Evolutionary conservation across 2,797 vertebrate genomes (phyloP).

Genomic region (Megalops cyprinoides): DNA sequence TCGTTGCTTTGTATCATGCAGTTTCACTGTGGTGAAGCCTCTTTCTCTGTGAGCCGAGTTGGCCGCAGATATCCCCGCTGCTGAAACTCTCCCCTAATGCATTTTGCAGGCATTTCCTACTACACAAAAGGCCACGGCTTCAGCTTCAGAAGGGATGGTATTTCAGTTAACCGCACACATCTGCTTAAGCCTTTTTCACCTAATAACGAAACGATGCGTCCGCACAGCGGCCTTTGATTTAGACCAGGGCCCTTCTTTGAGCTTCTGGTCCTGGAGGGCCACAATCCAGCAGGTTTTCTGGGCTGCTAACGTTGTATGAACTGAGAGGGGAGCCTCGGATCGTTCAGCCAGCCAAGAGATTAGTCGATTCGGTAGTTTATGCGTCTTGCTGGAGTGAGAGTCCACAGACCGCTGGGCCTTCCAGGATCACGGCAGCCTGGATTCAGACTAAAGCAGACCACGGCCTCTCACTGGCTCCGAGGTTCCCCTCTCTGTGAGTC

Average conservation of each 20-base stretch:
- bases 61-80: neutral
- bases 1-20: neutral
- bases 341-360: too few species aligned
- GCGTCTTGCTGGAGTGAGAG: too few species aligned
- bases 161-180: constrained; percentile 5
- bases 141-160: neutral
- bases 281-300: too few species aligned
- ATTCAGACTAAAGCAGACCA: too few species aligned
- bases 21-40: neutral
- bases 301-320: too few species aligned
- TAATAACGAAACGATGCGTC: neutral
- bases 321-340: too few species aligned
- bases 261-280: too few species aligned
- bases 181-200: constrained; percentile 6
- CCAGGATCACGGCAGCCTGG: too few species aligned
- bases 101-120: neutral
- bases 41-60: neutral
- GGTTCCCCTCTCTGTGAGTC: too few species aligned
- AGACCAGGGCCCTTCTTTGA: too few species aligned
- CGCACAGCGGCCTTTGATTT: neutral
- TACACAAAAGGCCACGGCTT: neutral
- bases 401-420: too few species aligned
- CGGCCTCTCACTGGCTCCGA: neutral
- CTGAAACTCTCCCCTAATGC: neutral
- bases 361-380: too few species aligned